phyloP scores from a whole-genome alignment of 2,113 vertebrate species.

The Stigmatopora nigra region DNA sequence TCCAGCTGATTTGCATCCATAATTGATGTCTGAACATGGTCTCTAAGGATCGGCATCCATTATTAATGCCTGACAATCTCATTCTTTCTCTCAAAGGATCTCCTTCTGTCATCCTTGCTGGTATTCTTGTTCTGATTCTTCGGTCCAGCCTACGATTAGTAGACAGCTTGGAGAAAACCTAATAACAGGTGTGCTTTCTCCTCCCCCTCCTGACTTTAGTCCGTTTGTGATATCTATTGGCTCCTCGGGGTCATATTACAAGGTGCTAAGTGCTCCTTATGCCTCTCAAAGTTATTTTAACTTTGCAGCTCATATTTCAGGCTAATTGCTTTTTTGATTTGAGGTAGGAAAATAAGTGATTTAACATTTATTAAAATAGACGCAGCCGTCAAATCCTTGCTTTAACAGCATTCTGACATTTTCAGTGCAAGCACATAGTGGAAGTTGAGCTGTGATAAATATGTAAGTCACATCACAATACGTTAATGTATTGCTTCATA shows the following conservation, averaged over 20 bases:
- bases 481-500: background rate
- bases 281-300: background rate
- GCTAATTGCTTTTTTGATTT: too few relatives aligned
- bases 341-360: too few relatives aligned
- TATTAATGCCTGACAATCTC: conserved; percentile 54
- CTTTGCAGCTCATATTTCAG: background rate
- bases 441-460: background rate
- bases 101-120: conserved; percentile 38
- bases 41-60: conserved; percentile 53
- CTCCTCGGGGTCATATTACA: conserved; percentile 18
- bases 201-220: conserved; percentile 29
- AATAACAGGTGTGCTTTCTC: conserved; percentile 60
- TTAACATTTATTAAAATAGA: too few relatives aligned
- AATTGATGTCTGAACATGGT: conserved; percentile 59
- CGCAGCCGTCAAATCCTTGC: too few relatives aligned
- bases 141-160: conserved; percentile 14
- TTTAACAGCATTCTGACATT: background rate
- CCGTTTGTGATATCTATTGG: conserved; percentile 26
- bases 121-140: conserved; percentile 19
- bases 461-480: background rate
- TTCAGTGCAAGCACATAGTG: background rate
- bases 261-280: conserved; percentile 30
- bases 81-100: conserved; percentile 47
- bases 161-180: conserved; percentile 56
- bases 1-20: conserved; percentile 55